A percentile compares a stretch with the other conserved stretches of the same genome.
Conservation (phyloP, 2,113 vertebrate genomes). For the Tympanuchus pallidicinctus region DNA sequence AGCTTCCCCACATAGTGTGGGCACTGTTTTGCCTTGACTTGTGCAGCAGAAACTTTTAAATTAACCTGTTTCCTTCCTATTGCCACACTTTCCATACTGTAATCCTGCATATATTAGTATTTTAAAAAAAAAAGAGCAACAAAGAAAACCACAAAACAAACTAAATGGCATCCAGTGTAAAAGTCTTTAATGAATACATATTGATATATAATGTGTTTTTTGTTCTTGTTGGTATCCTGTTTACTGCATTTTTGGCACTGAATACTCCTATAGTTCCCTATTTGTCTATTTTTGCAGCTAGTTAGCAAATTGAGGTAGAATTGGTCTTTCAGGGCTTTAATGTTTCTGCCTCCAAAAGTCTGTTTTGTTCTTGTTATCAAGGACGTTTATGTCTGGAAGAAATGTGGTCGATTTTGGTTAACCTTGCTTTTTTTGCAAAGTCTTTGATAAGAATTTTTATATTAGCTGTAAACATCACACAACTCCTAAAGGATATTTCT, state of each 20-base stretch:
- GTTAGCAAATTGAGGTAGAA: not conserved
- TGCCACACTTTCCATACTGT: not conserved
- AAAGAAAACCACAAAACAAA: not conserved
- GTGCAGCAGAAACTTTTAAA: not conserved
- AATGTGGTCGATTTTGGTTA: not conserved
- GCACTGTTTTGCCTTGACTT: not conserved
- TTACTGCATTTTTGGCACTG: not conserved
- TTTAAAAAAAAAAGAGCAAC: not conserved
- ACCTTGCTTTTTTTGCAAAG: not conserved
- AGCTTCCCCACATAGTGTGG: not conserved
- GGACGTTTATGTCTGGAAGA: not conserved
- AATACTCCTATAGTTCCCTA: not conserved
- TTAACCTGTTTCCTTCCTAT: not conserved
- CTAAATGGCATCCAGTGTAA: not conserved
- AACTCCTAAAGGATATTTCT: not conserved
- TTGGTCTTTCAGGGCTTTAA: not conserved
- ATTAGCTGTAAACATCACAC: not conserved
- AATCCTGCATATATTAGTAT: not conserved
- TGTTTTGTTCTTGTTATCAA: not conserved
- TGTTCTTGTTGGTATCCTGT: not conserved
- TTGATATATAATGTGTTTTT: no score
- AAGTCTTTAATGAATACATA: not conserved
- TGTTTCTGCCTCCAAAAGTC: not conserved
- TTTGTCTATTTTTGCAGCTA: not conserved
- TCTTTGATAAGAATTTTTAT: not conserved